A percentile compares a stretch with the other conserved stretches of the same genome.
phyloP scores from a whole-genome alignment of 2,888 invertebrate species.

The Schizaphis graminum region DNA sequence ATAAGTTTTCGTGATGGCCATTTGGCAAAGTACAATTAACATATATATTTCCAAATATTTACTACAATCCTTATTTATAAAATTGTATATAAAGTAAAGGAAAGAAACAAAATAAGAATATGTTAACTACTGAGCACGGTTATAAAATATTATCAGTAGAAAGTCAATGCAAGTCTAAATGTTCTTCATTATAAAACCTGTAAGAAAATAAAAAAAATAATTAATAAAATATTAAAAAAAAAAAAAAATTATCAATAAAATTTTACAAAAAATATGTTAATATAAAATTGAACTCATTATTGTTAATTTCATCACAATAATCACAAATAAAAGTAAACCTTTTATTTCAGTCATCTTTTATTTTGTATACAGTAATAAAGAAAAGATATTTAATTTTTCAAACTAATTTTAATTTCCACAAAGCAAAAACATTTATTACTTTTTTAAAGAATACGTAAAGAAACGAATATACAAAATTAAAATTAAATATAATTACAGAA shows the following conservation, averaged over 20 bases:
- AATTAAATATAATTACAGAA: not conserved
- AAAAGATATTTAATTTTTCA: not conserved
- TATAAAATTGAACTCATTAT: not conserved
- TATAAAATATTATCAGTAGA: conserved; percentile 36
- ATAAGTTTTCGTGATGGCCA: not conserved
- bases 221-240: not conserved
- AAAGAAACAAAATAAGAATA: conserved; percentile 43
- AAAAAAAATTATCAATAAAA: not conserved
- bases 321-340: not conserved
- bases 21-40: not conserved
- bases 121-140: conserved; percentile 47
- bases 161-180: conserved; percentile 53
- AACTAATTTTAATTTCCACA: not conserved
- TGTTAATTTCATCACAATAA: not conserved
- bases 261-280: not conserved
- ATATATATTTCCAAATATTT: conserved; percentile 9
- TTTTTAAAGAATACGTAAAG: not conserved
- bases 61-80: conserved; percentile 29
- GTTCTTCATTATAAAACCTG: conserved; percentile 55
- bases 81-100: conserved; percentile 40
- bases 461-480: not conserved
- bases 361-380: not conserved
- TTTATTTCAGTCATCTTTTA: not conserved
- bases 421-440: too few relatives aligned
- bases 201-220: conserved; percentile 15